Percentiles rank a stretch among this genome's conserved stretches.
Evolutionary conservation across 92 coral and sea anemone genomes (phyloP).

Genomic region (Zoanthus sociatus): DNA sequence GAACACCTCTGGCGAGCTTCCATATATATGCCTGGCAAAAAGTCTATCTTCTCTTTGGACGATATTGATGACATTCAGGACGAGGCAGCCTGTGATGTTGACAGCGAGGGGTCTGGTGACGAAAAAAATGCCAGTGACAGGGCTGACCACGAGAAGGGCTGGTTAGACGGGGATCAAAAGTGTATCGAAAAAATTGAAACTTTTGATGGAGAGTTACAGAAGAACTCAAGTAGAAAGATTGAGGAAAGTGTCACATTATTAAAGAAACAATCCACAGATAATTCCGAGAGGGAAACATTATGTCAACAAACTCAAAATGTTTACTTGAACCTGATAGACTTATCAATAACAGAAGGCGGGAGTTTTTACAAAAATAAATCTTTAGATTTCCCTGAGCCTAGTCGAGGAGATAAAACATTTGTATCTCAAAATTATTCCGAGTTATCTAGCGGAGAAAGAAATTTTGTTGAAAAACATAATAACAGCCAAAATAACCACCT

Average conservation of each 20-base stretch:
- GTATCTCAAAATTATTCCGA: background rate
- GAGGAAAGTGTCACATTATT: background rate
- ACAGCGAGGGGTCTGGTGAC: conserved; percentile 56
- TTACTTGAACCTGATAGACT: background rate
- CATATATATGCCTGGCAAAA: conserved; percentile 81
- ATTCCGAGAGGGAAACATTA: background rate
- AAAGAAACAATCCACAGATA: background rate
- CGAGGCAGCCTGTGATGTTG: conserved; percentile 70
- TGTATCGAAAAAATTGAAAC: background rate
- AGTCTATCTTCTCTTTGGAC: conserved; percentile 81
- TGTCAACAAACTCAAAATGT: background rate
- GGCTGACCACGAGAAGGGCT: conserved; percentile 2
- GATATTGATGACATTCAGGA: conserved; percentile 64
- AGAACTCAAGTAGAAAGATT: background rate
- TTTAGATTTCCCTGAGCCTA: background rate
- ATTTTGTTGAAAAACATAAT: background rate
- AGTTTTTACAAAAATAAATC: background rate
- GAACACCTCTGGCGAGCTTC: conserved; percentile 88
- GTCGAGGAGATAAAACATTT: background rate
- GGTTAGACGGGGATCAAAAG: background rate
- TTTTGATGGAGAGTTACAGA: background rate
- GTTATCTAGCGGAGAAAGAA: background rate
- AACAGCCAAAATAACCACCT: background rate
- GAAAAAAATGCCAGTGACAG: conserved; percentile 14
- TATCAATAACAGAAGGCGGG: background rate